These are phyloP conservation scores for Diachasma alloeum DNA, from an alignment of 1,140 invertebrate genomes.

Conservation along the genomic window DNA sequence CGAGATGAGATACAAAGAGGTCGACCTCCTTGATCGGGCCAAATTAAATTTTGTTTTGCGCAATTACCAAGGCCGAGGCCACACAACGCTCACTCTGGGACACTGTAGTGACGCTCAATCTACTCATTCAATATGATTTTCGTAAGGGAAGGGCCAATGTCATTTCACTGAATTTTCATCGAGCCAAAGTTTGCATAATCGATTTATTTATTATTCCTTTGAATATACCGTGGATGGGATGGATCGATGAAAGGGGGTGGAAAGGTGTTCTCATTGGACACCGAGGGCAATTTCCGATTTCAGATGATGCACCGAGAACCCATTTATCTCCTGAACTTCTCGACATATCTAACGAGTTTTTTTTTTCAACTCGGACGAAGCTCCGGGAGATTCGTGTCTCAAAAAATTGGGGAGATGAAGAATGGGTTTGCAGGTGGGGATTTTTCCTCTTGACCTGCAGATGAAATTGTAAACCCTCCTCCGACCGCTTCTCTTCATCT, in stretches of 20 bases:
- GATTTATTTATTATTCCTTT: background rate
- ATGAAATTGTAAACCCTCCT: too few relatives aligned
- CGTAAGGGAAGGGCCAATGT: background rate
- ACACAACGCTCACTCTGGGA: background rate
- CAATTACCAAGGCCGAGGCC: slow-evolving; percentile 24
- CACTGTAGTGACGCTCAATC: background rate
- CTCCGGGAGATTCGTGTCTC: too few relatives aligned
- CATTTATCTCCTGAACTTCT: background rate
- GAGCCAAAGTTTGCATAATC: background rate
- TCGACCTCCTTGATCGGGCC: background rate
- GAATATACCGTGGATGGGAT: background rate
- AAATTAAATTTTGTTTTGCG: slow-evolving; percentile 21
- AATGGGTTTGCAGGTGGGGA: too few relatives aligned
- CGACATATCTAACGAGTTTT: background rate
- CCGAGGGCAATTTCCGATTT: background rate
- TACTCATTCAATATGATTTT: background rate
- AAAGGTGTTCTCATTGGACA: background rate
- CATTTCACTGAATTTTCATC: background rate
- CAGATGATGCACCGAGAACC: background rate
- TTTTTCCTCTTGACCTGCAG: too few relatives aligned
- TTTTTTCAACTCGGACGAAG: background rate
- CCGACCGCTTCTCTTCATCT: too few relatives aligned
- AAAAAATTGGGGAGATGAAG: too few relatives aligned
- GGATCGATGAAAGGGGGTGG: background rate
- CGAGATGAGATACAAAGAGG: background rate